Conservation (phyloP, 2,797 vertebrate species). For the Schizopygopsis malacanthus region DNA sequence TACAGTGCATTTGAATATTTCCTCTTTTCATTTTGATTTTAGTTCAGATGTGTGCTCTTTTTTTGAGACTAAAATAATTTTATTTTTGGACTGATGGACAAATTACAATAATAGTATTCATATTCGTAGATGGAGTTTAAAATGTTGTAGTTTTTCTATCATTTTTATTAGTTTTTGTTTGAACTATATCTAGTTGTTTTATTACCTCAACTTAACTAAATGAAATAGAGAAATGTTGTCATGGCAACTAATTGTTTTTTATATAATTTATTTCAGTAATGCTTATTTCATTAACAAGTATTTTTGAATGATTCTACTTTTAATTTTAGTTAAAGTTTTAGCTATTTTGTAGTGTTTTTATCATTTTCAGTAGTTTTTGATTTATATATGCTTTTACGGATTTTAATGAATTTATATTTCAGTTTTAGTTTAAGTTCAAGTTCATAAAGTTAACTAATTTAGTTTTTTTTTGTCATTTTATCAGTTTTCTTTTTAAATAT, state of each 20-base stretch:
- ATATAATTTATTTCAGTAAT: background rate
- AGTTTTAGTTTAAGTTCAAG: no score
- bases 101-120: no score
- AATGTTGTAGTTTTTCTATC: no score
- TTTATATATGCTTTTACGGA: no score
- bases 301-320: background rate
- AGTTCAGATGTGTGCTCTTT: no score
- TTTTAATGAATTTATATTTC: no score
- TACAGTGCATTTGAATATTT: background rate
- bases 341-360: background rate
- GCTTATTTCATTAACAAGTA: background rate
- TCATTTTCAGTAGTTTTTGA: background rate
- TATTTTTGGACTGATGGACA: no score
- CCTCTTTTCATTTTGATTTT: background rate
- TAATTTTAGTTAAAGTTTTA: background rate
- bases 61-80: no score
- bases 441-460: no score
- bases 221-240: background rate
- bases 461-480: no score
- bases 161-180: background rate
- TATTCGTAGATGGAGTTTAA: no score
- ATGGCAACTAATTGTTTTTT: background rate
- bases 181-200: background rate
- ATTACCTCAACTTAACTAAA: background rate
- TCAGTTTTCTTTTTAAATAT: no score